phyloP scores from a whole-genome alignment of 2,797 vertebrate genomes.

The Gobio occitaniae region DNA sequence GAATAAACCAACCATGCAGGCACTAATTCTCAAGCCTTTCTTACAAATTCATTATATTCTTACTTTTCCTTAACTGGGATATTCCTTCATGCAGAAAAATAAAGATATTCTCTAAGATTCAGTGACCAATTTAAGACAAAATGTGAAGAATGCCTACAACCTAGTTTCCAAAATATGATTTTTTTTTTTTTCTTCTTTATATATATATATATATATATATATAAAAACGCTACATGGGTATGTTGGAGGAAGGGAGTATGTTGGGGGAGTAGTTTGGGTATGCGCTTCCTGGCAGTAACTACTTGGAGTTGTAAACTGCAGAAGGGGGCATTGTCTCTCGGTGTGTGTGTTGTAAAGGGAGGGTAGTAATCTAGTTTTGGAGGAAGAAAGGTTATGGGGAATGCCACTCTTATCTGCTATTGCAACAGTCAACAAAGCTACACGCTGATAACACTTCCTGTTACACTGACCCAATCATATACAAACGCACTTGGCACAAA shows the following conservation, averaged over 20 bases:
- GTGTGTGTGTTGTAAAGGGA: constrained; percentile 48
- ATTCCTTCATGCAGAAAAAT: neutral
- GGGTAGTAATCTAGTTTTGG: constrained; percentile 51
- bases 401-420: constrained; percentile 55
- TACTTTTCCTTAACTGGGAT: neutral
- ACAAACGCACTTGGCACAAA: constrained; percentile 40
- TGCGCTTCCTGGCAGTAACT: constrained; percentile 59
- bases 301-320: constrained; percentile 59
- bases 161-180: neutral
- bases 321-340: constrained; percentile 36
- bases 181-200: neutral
- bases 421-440: constrained; percentile 55
- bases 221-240: neutral
- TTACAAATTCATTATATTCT: neutral
- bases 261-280: constrained; percentile 49
- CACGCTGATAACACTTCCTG: constrained; percentile 59
- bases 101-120: neutral
- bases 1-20: neutral
- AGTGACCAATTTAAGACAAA: neutral
- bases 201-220: neutral
- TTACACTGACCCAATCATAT: constrained; percentile 38
- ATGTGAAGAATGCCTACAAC: neutral
- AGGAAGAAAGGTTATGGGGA: constrained; percentile 59
- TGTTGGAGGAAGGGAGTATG: constrained; percentile 26
- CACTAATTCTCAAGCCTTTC: neutral